Conservation (phyloP, 2,797 vertebrate genomes). For the Galago senegalensis region DNA sequence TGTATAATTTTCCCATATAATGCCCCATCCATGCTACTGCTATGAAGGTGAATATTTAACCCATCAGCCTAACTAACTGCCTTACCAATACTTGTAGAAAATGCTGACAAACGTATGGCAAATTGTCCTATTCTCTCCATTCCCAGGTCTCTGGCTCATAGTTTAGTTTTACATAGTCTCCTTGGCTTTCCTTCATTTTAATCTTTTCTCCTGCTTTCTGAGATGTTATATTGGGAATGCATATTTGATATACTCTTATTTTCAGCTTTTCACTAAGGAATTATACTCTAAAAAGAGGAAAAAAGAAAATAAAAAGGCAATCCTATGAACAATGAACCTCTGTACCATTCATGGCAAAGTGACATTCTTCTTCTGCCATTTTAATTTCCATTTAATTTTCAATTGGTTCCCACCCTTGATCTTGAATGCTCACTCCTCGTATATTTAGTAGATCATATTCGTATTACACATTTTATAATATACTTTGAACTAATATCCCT, state of each 20-base stretch:
- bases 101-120: background rate
- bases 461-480: background rate
- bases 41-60: slow-evolving; percentile 72
- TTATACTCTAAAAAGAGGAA: background rate
- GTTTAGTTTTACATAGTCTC: slow-evolving; percentile 23
- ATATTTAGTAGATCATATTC: background rate
- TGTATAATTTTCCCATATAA: slow-evolving; percentile 77
- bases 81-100: slow-evolving; percentile 54
- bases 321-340: background rate
- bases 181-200: slow-evolving; percentile 41
- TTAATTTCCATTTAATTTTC: background rate
- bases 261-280: slow-evolving; percentile 8
- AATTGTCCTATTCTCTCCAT: background rate
- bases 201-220: background rate
- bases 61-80: slow-evolving; percentile 63
- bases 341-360: background rate
- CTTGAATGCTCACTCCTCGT: background rate
- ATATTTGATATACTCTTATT: slow-evolving; percentile 5
- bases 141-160: background rate
- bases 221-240: slow-evolving; percentile 19
- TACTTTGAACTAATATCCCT: background rate
- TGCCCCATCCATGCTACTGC: background rate
- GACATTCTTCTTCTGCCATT: background rate
- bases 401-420: background rate
- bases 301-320: background rate